Evolutionary conservation across 1,140 invertebrate species (phyloP), one percentile per base, ranked within the genome.

Genomic region (Spodoptera frugiperda): DNA sequence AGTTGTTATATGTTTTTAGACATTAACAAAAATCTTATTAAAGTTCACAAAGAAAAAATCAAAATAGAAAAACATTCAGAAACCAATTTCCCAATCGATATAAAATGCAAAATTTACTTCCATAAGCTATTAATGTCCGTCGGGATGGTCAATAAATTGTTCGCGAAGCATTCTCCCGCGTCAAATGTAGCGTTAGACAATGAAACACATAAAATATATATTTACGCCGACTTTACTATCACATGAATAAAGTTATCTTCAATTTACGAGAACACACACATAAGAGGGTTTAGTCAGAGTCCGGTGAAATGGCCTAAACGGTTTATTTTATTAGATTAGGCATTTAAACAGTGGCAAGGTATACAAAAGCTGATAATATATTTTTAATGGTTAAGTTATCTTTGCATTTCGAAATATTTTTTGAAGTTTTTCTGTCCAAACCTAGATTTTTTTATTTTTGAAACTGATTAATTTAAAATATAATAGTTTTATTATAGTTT

Each of bases 171-270:
- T 54, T 71, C 53, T n/a, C 53, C 51, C 49, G 53, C 68, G 17
- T 71, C 68, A 71, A 55, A 71, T 57, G 33, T 55, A 33, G 46
- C 51, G 68, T 30, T 55, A 76, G 49, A 65, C 74, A 76, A 76
- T 71, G 59, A 77, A 70, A 71, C 71, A 17, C 65, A 70, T 77
- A 71, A 70, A 77, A 71, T 61, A 59, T 71, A 71, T 51, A 57
- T 76, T 76, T 76, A 76, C 75, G 70, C 33, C 39, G 30, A 67
- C 33, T 57, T 76, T 70, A 68, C 39, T 57, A 68, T 76, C 75
- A 48, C 61, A 57, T 68, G 63, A 59, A 76, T 76, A 55, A 68
- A 76, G 61, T 76, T 76, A 71, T 68, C 39, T 46, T 76, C 17
- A 54, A 65, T 74, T 78, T 74, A 74, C 53, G 71, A 65, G 39